phyloP scores from a whole-genome alignment of 2,113 vertebrate species.

The Cardinalis cardinalis region DNA sequence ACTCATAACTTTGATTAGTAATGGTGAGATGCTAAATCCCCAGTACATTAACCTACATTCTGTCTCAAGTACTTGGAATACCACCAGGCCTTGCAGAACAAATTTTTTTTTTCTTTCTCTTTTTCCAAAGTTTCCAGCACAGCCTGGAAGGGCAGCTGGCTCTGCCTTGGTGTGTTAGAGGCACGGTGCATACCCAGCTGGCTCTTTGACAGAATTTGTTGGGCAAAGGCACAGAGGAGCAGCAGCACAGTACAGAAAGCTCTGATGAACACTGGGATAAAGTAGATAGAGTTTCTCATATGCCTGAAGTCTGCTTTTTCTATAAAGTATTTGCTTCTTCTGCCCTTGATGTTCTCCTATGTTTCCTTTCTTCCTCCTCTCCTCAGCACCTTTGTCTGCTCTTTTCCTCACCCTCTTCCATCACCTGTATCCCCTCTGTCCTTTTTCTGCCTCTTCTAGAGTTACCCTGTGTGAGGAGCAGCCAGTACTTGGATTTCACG shows the following conservation, averaged over 20 bases:
- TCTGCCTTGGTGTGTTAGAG: background rate
- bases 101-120: background rate
- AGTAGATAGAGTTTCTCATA: background rate
- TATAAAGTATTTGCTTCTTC: background rate
- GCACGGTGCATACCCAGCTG: rapidly evolving
- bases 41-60: background rate
- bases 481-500: conserved; percentile 44
- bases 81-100: background rate
- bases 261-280: background rate
- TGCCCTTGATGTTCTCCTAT: background rate
- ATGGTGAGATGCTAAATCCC: conserved; percentile 8
- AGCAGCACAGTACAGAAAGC: background rate
- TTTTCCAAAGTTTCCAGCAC: background rate
- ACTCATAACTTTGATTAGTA: background rate
- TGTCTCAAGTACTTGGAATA: background rate
- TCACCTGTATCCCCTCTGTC: background rate
- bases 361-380: background rate
- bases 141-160: background rate
- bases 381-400: background rate
- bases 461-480: background rate
- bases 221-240: background rate
- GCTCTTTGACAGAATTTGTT: background rate
- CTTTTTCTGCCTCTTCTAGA: background rate
- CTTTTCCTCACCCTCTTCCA: background rate
- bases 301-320: background rate